Evolutionary conservation across 2,113 vertebrate species (phyloP).

Genomic region (Ceuthmochares aereus): DNA sequence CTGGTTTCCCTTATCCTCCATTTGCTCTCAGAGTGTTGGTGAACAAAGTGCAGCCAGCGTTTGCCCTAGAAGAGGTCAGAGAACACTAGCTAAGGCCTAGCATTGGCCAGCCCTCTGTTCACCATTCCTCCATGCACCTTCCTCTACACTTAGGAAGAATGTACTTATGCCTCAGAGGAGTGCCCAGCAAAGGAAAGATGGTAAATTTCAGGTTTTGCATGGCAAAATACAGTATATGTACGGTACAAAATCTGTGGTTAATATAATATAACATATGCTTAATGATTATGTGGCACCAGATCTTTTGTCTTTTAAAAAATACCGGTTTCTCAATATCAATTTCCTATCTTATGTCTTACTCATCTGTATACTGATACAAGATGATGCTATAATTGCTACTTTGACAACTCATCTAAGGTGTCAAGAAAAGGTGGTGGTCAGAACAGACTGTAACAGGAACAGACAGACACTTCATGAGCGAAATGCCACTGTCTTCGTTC

Average conservation of each 20-base stretch:
- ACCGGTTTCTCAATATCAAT: background rate
- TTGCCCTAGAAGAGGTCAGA: background rate
- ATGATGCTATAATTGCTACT: fast-evolving
- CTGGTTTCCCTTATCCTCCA: background rate
- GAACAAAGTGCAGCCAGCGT: background rate
- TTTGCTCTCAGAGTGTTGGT: background rate
- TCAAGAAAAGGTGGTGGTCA: background rate
- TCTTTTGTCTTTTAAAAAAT: background rate
- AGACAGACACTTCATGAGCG: background rate
- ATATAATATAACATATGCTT: background rate
- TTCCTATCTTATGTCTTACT: background rate
- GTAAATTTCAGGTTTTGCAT: background rate
- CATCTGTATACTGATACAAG: background rate
- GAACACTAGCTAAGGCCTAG: background rate
- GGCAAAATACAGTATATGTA: background rate
- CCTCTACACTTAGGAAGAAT: background rate
- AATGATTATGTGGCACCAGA: background rate
- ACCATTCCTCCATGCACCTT: background rate
- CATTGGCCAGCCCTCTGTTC: background rate
- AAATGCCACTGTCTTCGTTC: background rate
- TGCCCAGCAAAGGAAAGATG: background rate
- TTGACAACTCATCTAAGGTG: background rate
- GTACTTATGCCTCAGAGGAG: background rate
- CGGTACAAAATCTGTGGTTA: background rate
- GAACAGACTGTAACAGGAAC: background rate